These are phyloP conservation scores for Thumatha senex DNA, from an alignment of 2,888 invertebrate species.

Conservation along the genomic window DNA sequence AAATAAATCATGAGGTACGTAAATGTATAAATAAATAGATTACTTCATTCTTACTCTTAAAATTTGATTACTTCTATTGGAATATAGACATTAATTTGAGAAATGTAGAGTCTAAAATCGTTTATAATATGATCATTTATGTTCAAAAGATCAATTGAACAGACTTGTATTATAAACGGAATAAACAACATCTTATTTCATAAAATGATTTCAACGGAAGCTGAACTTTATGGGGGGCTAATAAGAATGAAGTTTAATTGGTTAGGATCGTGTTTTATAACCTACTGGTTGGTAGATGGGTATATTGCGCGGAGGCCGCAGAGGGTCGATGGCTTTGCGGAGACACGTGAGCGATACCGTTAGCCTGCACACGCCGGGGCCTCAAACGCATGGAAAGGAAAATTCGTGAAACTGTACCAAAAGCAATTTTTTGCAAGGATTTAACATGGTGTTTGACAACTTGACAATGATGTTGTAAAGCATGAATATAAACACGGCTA, in stretches of 20 bases:
- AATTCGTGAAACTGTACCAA: slow-evolving; percentile 64
- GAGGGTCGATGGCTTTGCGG: slow-evolving; percentile 79
- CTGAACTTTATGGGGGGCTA: not conserved
- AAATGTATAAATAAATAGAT: slow-evolving; percentile 39
- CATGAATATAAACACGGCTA: too few relatives aligned
- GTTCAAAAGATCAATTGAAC: slow-evolving; percentile 56
- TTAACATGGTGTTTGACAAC: too few relatives aligned
- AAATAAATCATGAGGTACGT: slow-evolving; percentile 36
- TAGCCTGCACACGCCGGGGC: slow-evolving; percentile 69
- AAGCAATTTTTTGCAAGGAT: slow-evolving; percentile 16
- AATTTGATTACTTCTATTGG: slow-evolving; percentile 16
- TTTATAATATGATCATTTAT: slow-evolving; percentile 34
- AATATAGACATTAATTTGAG: slow-evolving; percentile 33
- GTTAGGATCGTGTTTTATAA: slow-evolving; percentile 4
- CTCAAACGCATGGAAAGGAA: slow-evolving; percentile 72
- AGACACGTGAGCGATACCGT: slow-evolving; percentile 81
- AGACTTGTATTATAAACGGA: slow-evolving; percentile 31
- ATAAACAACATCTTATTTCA: slow-evolving; percentile 21
- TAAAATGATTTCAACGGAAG: not conserved
- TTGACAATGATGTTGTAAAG: too few relatives aligned
- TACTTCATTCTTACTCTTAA: slow-evolving; percentile 28
- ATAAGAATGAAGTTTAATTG: slow-evolving; percentile 13
- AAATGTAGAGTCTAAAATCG: slow-evolving; percentile 43
- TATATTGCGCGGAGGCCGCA: slow-evolving; percentile 77
- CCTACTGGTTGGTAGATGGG: slow-evolving; percentile 8